Percentiles rank a stretch among this genome's conserved stretches.
Evolutionary conservation across 2,113 vertebrate species (phyloP).

Genomic region (Centropus unirufus): DNA sequence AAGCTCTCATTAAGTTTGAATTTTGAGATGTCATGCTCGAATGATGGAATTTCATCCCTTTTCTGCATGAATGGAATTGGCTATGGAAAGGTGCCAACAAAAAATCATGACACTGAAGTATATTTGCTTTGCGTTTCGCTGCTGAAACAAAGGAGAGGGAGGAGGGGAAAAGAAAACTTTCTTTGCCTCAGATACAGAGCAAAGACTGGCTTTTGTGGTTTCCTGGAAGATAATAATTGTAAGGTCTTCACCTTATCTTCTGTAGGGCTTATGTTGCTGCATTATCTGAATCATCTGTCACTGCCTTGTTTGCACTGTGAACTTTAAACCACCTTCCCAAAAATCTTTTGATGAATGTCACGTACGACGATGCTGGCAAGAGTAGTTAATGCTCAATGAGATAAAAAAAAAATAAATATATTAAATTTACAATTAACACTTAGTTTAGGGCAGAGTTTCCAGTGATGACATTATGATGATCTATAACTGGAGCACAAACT

Average conservation of each 20-base stretch:
- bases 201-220: slow-evolving; percentile 26
- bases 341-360: slow-evolving; percentile 48
- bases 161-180: not conserved
- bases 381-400: not conserved
- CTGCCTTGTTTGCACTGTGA: slow-evolving; percentile 55
- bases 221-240: slow-evolving; percentile 57
- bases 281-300: slow-evolving; percentile 41
- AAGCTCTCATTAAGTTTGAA: slow-evolving; percentile 99
- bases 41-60: slow-evolving; percentile 88
- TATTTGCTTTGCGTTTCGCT: slow-evolving; percentile 76
- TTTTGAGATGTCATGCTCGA: slow-evolving; percentile 90
- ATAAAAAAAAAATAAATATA: not conserved
- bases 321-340: slow-evolving; percentile 51
- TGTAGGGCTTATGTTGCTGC: slow-evolving; percentile 33
- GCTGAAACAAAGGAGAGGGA: slow-evolving; percentile 72
- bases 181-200: slow-evolving; percentile 60
- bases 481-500: slow-evolving; percentile 2
- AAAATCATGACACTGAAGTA: slow-evolving; percentile 76
- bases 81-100: slow-evolving; percentile 80
- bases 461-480: not conserved
- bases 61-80: slow-evolving; percentile 86
- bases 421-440: not conserved
- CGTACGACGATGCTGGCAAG: not conserved
- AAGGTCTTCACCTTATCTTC: slow-evolving; percentile 50
- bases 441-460: slow-evolving; percentile 10